Base-by-base conservation (phyloP, 1,140 invertebrate genomes). In the Habropoda laboriosa region DNA sequence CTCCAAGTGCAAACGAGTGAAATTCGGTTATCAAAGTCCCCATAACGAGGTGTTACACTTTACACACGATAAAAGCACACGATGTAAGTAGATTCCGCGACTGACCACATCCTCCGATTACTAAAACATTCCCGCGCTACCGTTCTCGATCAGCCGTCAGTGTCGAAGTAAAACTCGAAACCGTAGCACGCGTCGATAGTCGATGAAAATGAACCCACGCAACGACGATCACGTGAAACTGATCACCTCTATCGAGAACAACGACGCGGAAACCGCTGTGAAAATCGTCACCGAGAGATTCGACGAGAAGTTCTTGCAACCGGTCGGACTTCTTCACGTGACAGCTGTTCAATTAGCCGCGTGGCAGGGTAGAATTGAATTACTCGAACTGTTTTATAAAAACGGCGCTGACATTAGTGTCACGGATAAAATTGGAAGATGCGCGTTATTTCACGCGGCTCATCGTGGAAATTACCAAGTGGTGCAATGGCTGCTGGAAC, bases 351-450 rank as follows among this genome's bases (percentile, higher is more conserved):
- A 89, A 5, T 32, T 88, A 32, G 88, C 87, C 16, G 83, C 83
- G 4, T 88, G 81, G 85, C 68, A 76, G 3, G 88, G 83, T 3
- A 76, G 53, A 8, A 70, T 64, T 12, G 58, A 83, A 21, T 21
- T 88, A 13, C 40, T 88, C 63, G 47, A 86, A 8, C 32, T n/a
- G 16, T 68, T 89, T 4, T 32, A 66, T 12, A 8, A 72, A 18
- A 76, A 42, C 10, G 81, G 86, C 6, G 83, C 81, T 12, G 51
- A 83, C 21, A 64, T 88, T 18, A 87, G 88, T 32, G 32, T 47
- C 6, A n/a, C n/a, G 42, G 88, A 89, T 60, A 87, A 82, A 51
- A 82, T 88, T 8, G 88, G 88, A 13, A 82, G 87, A 68, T 74
- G 66, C 8, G 77, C 83, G 0, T 79, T 89, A 53, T 80, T 85